Percentiles rank a stretch among this genome's conserved stretches.
Evolutionary conservation across 1,140 invertebrate species (phyloP).

Genomic region (Brachionus calyciflorus): DNA sequence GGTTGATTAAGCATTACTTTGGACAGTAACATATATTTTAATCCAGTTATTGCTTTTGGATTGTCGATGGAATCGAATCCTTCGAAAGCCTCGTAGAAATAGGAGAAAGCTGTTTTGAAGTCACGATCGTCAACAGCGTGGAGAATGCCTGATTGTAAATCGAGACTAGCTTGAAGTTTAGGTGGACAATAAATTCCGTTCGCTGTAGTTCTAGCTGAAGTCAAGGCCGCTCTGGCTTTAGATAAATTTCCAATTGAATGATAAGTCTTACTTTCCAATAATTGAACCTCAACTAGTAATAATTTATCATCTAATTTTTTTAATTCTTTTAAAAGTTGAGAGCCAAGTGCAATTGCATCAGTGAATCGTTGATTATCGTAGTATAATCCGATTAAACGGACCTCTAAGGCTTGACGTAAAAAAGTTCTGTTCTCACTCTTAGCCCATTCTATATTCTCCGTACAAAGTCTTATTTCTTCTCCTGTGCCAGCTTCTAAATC

Average conservation of each 20-base stretch:
- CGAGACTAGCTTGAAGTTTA: conserved; percentile 90
- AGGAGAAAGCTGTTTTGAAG: conserved; percentile 99
- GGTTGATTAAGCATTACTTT: conserved; percentile 91
- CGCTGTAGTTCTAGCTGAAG: conserved; percentile 94
- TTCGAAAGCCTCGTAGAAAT: conserved; percentile 99
- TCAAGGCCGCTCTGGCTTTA: conserved; percentile 91
- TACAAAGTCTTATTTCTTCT: conserved; percentile 62
- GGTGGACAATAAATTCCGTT: conserved; percentile 99
- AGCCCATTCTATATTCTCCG: conserved; percentile 99
- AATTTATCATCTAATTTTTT: conserved; percentile 99
- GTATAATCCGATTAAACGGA: conserved; percentile 45
- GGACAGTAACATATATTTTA: conserved; percentile 98
- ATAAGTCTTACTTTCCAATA: conserved; percentile 97
- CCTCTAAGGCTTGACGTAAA: conserved; percentile 87
- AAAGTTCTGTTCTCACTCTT: conserved; percentile 95
- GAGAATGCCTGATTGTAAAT: conserved; percentile 92
- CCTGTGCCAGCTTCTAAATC: conserved; percentile 84
- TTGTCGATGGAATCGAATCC: conserved; percentile 84
- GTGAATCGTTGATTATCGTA: conserved; percentile 25
- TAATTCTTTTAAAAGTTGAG: conserved; percentile 82
- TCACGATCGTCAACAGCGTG: conserved; percentile 98
- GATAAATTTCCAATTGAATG: conserved; percentile 93
- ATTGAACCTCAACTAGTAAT: conserved; percentile 86
- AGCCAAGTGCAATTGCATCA: conserved; percentile 59
- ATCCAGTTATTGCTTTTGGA: conserved; percentile 81